Evolutionary conservation across 1,140 invertebrate species (phyloP), one percentile per base, ranked within the genome.

Genomic region (Drosophila willistoni): DNA sequence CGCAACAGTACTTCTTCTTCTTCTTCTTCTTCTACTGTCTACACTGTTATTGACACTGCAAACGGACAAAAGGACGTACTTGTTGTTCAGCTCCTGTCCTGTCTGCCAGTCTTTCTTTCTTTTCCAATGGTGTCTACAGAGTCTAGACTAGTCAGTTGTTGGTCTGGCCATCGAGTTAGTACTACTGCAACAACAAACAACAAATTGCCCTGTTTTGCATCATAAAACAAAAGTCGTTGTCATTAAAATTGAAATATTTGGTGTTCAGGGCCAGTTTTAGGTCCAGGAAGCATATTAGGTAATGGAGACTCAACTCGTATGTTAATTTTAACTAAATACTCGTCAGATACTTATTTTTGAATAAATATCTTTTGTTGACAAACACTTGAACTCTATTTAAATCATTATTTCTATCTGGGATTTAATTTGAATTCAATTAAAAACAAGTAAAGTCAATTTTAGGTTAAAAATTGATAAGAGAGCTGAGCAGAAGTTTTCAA

Each of bases 21-120:
- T 25, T 25, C 25, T 25, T 25, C 25, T 51, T n/a, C 33, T 13
- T 6, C 22, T 19, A 13, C 47, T 69, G 56, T 29, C 12, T 54
- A 44, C 34, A 12, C 64, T 63, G 71, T 62, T 74, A 77, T 65
- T 77, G 74, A 77, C 74, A 77, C 39, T 56, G 61, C 44, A 42
- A 57, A 77, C 66, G 44, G 65, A 76, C 44, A 51, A 12, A 39
- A 4, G 36, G 55, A 76, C 66, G 76, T 61, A 71, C 66, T 64
- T 77, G 75, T 54, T 29, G 29, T 29, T 29, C 6, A 57, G 73
- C 73, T 76, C 73, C 73, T 76, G 73, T 76, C 73, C 73, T 76
- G 73, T 76, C 73, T 57, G 59, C 69, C 59, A 51, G 6, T 39
- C 14, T 33, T 25, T 25, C 60, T 51, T 68, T 25, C 44, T 51